Conservation (phyloP, 2,888 invertebrate genomes). For the Mythimna impura region DNA sequence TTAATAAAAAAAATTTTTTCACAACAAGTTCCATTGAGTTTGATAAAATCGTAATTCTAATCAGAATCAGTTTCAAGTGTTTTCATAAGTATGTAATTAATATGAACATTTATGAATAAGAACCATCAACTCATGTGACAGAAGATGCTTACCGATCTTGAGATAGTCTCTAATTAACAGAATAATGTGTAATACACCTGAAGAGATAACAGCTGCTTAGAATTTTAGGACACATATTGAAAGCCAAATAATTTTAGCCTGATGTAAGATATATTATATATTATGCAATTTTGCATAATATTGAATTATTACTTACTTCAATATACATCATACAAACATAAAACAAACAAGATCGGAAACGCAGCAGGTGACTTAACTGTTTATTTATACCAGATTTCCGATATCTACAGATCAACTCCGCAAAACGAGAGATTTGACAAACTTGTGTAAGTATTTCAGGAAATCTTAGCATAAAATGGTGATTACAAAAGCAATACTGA, state of each 20-base stretch:
- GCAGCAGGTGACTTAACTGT: not conserved
- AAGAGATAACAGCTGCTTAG: not conserved
- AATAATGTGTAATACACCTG: not conserved
- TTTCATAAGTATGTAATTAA: no score
- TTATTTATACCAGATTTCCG: not conserved
- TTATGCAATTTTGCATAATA: not conserved
- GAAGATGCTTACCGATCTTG: not conserved
- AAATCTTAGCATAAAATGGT: not conserved
- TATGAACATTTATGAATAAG: not conserved
- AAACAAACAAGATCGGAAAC: not conserved
- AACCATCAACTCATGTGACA: not conserved
- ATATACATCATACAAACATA: not conserved
- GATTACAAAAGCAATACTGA: not conserved
- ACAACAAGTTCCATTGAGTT: no score
- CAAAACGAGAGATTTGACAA: not conserved
- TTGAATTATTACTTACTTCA: not conserved
- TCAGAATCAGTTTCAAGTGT: no score
- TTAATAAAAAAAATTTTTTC: no score
- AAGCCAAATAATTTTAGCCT: not conserved
- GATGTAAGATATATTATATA: no score
- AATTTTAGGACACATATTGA: not conserved
- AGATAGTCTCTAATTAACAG: not conserved
- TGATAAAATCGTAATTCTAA: no score
- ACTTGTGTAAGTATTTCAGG: not conserved
- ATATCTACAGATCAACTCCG: not conserved